A percentile compares a stretch with the other conserved stretches of the same genome.
These are phyloP conservation scores for Etheostoma nigrum DNA, from an alignment of 2,797 vertebrate species.

Conservation along the genomic window DNA sequence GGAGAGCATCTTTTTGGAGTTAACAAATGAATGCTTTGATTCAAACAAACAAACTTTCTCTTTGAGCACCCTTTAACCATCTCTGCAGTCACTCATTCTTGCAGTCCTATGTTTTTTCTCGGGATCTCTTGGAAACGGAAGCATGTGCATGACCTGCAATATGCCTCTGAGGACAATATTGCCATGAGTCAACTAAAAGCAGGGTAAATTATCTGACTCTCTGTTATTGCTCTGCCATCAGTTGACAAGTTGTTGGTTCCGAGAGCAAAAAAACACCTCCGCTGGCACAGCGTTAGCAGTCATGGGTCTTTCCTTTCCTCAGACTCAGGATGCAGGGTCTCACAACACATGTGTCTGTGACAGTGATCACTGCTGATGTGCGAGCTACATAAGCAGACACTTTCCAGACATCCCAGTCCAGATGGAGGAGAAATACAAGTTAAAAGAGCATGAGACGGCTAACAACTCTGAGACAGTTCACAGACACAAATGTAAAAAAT, in stretches of 20 bases:
- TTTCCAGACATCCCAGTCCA: slow-evolving; percentile 69
- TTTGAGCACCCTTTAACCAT: slow-evolving; percentile 20
- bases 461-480: slow-evolving; percentile 7
- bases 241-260: slow-evolving; percentile 69
- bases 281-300: slow-evolving; percentile 38
- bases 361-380: slow-evolving; percentile 48
- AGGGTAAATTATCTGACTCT: slow-evolving; percentile 39
- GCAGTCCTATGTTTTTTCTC: slow-evolving; percentile 26
- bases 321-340: slow-evolving; percentile 69
- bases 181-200: slow-evolving; percentile 54
- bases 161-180: slow-evolving; percentile 42
- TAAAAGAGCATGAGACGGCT: slow-evolving; percentile 3
- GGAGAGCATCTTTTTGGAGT: slow-evolving; percentile 10
- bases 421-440: slow-evolving; percentile 27
- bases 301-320: slow-evolving; percentile 57
- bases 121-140: slow-evolving; percentile 37
- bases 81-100: slow-evolving; percentile 46
- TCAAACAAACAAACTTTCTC: slow-evolving; percentile 35
- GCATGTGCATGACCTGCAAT: slow-evolving; percentile 25
- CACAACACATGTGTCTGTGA: slow-evolving; percentile 46
- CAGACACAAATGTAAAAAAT: slow-evolving; percentile 25
- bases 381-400: slow-evolving; percentile 55
- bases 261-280: slow-evolving; percentile 36
- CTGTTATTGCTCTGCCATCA: slow-evolving; percentile 62
- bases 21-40: slow-evolving; percentile 27